phyloP scores from a whole-genome alignment of 2,888 invertebrate genomes.

The Heliconius cydno region DNA sequence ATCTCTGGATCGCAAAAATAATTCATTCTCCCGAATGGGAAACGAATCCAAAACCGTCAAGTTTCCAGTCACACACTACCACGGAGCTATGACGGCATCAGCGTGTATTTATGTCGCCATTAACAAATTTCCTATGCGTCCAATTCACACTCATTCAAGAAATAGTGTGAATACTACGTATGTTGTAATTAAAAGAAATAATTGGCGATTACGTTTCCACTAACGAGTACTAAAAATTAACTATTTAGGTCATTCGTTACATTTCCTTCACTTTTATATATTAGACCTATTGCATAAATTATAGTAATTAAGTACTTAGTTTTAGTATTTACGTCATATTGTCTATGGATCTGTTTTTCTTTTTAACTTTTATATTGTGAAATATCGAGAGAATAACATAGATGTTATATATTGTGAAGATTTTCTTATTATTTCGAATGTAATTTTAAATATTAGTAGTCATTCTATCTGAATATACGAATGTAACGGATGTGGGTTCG shows the following conservation, averaged over 20 bases:
- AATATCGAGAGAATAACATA: not conserved
- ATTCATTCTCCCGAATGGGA: not conserved
- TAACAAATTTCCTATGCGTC: conserved; percentile 1
- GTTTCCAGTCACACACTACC: not conserved
- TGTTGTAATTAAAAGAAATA: conserved; percentile 5
- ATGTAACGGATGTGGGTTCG: not conserved
- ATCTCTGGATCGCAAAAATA: no score
- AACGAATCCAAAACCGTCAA: not conserved
- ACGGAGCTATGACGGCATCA: not conserved
- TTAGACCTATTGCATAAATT: conserved; percentile 9
- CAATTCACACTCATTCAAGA: conserved; percentile 20
- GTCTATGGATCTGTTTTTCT: not conserved
- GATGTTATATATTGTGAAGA: not conserved
- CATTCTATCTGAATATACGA: not conserved
- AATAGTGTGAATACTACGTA: conserved; percentile 21
- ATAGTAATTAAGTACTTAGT: not conserved
- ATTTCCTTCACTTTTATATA: conserved; percentile 11
- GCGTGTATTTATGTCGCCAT: not conserved
- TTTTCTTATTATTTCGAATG: not conserved
- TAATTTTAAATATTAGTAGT: not conserved
- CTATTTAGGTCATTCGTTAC: conserved; percentile 4
- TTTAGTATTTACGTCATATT: not conserved
- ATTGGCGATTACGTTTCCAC: conserved; percentile 4
- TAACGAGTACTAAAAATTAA: conserved; percentile 8
- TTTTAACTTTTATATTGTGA: not conserved